Base-by-base conservation (phyloP, 1,140 invertebrate species). In the Arctopsyche grandis region DNA sequence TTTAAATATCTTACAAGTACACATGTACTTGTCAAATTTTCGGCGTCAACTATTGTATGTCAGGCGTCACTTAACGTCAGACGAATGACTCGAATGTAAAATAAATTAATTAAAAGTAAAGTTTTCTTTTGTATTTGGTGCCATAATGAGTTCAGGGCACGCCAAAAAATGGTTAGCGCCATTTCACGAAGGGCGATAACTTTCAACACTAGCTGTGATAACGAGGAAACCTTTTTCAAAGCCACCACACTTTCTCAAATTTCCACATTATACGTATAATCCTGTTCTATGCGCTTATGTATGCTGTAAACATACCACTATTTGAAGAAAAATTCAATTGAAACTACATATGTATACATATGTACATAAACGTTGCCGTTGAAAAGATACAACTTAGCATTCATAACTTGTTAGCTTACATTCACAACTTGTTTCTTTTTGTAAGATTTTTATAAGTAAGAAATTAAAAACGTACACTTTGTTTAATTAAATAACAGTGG, bases 21-120 rank as follows among this genome's bases (percentile, higher is more conserved):
- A 46, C 12, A 46, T 46, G 12, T 46, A 46, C 12, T 52, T 10
- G 12, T 14, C 48, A 52, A 52, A 52, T 52, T 14, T 1, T 52
- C 22, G 10, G 10, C 24, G 21, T 26, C 63, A 12, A 66, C 22
- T 14, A 29, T 66, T 66, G 63, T 66, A 22, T 66, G 63, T 22
- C 24, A 26, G 21, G 63, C 63, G 24, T 29, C 63, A 24, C 21
- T 66, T 66, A 66, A 22, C 26, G 22, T 52, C 46, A 74, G 71
- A 74, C 56, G 56, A 74, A 74, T 24, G 48, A 56, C 71, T 5
- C 46, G 71, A 74, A 46, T 21, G 71, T 56, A 66, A 24, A 66
- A 74, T 74, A 74, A 74, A 74, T 74, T 74, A 74, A 74, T 74
- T 74, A 74, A 74, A 74, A 74, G n/a, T 24, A 74, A 71, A 71